Conservation (phyloP, 2,797 vertebrate species). For the Eulemur coronatus region DNA sequence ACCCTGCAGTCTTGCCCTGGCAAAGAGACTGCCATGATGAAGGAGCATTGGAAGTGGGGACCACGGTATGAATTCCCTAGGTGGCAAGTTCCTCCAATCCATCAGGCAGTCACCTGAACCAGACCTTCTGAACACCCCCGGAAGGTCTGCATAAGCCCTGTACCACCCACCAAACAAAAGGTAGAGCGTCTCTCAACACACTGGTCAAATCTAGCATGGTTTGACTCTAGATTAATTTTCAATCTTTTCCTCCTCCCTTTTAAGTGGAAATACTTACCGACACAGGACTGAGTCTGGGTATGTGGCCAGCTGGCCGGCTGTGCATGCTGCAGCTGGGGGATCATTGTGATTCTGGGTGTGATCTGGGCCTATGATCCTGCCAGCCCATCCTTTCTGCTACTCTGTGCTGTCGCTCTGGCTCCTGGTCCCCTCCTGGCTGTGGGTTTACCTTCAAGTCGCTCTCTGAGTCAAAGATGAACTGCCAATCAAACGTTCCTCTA, state of each 20-base stretch:
- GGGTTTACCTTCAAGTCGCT: constrained; percentile 3
- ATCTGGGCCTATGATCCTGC: constrained; percentile 6
- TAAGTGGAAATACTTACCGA: constrained; percentile 32
- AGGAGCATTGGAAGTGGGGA: neutral
- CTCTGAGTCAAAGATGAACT: constrained; percentile 61
- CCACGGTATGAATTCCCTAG: neutral
- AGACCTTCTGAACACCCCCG: neutral
- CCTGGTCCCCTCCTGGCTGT: neutral
- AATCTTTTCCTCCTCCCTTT: constrained; percentile 27
- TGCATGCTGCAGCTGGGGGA: constrained; percentile 50
- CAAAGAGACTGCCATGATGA: neutral
- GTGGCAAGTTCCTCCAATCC: neutral
- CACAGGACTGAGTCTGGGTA: constrained; percentile 64
- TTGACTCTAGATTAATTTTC: constrained; percentile 27
- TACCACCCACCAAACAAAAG: neutral
- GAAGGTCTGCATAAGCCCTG: neutral
- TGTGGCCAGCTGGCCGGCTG: neutral
- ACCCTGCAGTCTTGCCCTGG: neutral
- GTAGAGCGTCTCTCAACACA: neutral
- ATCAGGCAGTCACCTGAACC: neutral
- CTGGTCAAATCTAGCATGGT: neutral
- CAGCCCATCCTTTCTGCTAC: constrained; percentile 38
- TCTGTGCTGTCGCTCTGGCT: constrained; percentile 32
- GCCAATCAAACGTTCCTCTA: constrained; percentile 63
- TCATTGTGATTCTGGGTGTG: constrained; percentile 43